Evolutionary conservation across 2,888 invertebrate genomes (phyloP).

Genomic region (Aphodius sticticus): DNA sequence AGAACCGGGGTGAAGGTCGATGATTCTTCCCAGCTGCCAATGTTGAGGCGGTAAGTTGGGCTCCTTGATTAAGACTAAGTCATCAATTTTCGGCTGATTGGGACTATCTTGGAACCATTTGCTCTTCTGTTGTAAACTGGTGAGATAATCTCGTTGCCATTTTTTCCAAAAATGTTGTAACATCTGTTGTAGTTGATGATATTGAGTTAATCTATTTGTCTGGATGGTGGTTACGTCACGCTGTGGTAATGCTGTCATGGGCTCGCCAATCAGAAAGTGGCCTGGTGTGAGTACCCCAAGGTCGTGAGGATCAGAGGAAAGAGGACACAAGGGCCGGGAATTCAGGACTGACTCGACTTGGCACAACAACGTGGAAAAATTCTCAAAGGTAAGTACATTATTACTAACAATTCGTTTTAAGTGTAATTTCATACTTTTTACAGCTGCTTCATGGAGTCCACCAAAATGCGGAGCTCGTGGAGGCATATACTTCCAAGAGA

Average conservation of each 20-base stretch:
- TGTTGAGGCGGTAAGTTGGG: too few relatives aligned
- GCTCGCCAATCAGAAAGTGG: neutral
- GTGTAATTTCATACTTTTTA: conserved; percentile 21
- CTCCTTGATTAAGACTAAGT: too few relatives aligned
- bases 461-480: conserved; percentile 33
- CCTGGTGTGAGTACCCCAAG: conserved; percentile 10
- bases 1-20: too few relatives aligned
- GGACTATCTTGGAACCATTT: neutral
- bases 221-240: neutral
- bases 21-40: too few relatives aligned
- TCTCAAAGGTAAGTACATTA: conserved; percentile 13
- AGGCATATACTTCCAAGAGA: conserved; percentile 33
- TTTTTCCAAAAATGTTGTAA: neutral
- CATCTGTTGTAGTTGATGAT: neutral
- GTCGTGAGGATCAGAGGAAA: conserved; percentile 16
- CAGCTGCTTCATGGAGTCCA: conserved; percentile 29
- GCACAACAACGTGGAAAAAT: conserved; percentile 19
- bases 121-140: conserved; percentile 4
- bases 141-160: neutral
- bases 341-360: conserved; percentile 10
- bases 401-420: neutral
- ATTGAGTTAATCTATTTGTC: neutral
- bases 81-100: too few relatives aligned
- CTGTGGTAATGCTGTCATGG: conserved; percentile 4
- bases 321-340: conserved; percentile 12